These are phyloP conservation scores for Synanthedon myopaeformis DNA, from an alignment of 2,888 invertebrate genomes.

Conservation along the genomic window DNA sequence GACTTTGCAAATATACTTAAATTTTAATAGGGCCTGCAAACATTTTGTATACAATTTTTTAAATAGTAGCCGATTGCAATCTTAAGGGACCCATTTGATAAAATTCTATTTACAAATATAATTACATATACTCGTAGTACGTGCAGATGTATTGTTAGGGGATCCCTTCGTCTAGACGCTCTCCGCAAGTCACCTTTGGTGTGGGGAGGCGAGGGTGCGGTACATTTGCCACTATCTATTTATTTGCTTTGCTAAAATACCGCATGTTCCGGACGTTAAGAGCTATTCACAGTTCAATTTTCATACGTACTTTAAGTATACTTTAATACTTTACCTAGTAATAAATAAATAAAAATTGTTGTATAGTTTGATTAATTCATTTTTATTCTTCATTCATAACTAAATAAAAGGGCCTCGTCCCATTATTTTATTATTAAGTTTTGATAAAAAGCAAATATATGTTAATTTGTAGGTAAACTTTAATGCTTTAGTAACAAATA, in stretches of 20 bases:
- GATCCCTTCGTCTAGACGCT: conserved; percentile 65
- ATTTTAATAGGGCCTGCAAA: too few relatives aligned
- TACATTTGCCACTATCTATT: conserved; percentile 54
- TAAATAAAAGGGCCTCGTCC: too few relatives aligned
- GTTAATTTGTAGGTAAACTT: too few relatives aligned
- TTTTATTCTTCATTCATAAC: too few relatives aligned
- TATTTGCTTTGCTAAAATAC: conserved; percentile 58
- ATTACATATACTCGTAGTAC: conserved; percentile 6
- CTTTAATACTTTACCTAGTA: too few relatives aligned
- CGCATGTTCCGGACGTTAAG: conserved; percentile 49
- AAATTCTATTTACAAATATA: conserved; percentile 4
- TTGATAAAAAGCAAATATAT: too few relatives aligned
- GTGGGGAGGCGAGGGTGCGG: conserved; percentile 55
- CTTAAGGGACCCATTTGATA: conserved; percentile 8
- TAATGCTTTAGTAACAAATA: too few relatives aligned
- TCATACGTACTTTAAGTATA: conserved; percentile 3
- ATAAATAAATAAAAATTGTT: too few relatives aligned
- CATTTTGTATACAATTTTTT: too few relatives aligned
- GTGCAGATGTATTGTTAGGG: conserved; percentile 28
- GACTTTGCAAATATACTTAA: too few relatives aligned
- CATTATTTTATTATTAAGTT: too few relatives aligned
- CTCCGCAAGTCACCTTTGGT: conserved; percentile 51
- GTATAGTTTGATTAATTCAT: too few relatives aligned
- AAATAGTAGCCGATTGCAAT: conserved; percentile 3
- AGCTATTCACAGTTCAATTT: conserved; percentile 20